Percentiles rank a stretch among this genome's conserved stretches.
phyloP scores from a whole-genome alignment of 2,113 vertebrate species.

The Herpailurus yagouaroundi region DNA sequence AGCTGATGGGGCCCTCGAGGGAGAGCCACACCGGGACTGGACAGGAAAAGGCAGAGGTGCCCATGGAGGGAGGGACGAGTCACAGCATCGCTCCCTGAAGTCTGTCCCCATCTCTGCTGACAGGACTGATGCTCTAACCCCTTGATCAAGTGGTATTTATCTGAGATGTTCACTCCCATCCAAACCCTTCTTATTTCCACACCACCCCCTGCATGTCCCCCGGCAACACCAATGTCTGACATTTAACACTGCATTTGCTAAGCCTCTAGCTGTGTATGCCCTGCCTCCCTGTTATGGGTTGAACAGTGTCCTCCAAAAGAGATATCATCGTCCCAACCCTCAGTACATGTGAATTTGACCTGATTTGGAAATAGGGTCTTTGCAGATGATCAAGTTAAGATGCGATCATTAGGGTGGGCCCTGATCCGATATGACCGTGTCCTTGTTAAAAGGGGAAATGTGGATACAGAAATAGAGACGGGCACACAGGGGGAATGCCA shows the following conservation, averaged over 20 bases:
- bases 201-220: not conserved
- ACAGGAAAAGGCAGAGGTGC: not conserved
- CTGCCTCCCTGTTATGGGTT: not conserved
- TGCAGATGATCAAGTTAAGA: not conserved
- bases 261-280: not conserved
- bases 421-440: not conserved
- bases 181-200: not conserved
- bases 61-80: accelerated
- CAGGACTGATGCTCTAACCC: not conserved
- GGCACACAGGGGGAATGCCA: not conserved
- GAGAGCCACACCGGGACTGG: accelerated
- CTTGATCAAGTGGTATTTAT: not conserved
- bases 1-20: accelerated
- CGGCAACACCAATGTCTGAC: not conserved
- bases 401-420: not conserved
- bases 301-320: not conserved
- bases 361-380: not conserved
- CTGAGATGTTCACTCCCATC: not conserved
- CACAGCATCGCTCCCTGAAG: not conserved
- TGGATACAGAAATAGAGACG: not conserved
- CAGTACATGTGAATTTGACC: not conserved
- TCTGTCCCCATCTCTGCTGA: not conserved
- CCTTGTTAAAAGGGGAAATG: not conserved
- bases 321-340: not conserved
- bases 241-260: not conserved